Evolutionary conservation across 2,113 vertebrate genomes (phyloP).

Genomic region (Caloenas nicobarica): DNA sequence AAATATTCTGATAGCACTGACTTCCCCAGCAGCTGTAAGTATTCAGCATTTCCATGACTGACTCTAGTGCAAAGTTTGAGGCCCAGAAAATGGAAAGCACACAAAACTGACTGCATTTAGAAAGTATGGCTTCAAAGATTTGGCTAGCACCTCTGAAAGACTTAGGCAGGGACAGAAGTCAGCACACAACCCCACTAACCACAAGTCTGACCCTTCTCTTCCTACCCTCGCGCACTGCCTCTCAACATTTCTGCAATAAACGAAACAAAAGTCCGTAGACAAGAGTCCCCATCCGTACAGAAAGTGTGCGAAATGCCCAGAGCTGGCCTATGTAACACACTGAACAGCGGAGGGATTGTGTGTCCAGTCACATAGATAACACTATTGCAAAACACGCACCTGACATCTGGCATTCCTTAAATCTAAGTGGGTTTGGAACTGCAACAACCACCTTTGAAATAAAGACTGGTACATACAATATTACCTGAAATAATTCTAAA

Average conservation of each 20-base stretch:
- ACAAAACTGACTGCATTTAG: not conserved
- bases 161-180: not conserved
- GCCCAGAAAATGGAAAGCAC: not conserved
- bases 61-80: not conserved
- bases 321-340: not conserved
- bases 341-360: not conserved
- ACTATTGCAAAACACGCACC: not conserved
- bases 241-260: not conserved
- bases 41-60: not conserved
- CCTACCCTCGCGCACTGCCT: not conserved
- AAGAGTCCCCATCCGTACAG: not conserved
- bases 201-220: not conserved
- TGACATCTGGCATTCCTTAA: constrained; percentile 10
- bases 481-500: not conserved
- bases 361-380: not conserved
- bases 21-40: not conserved
- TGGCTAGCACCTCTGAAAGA: not conserved
- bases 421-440: not conserved
- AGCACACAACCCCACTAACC: not conserved
- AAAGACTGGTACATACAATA: not conserved
- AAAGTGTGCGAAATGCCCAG: not conserved
- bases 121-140: not conserved
- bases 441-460: not conserved
- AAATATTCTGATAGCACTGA: not conserved
- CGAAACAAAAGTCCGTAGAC: not conserved